Evolutionary conservation across 2,797 vertebrate species (phyloP).

Genomic region (Acipenser ruthenus): DNA sequence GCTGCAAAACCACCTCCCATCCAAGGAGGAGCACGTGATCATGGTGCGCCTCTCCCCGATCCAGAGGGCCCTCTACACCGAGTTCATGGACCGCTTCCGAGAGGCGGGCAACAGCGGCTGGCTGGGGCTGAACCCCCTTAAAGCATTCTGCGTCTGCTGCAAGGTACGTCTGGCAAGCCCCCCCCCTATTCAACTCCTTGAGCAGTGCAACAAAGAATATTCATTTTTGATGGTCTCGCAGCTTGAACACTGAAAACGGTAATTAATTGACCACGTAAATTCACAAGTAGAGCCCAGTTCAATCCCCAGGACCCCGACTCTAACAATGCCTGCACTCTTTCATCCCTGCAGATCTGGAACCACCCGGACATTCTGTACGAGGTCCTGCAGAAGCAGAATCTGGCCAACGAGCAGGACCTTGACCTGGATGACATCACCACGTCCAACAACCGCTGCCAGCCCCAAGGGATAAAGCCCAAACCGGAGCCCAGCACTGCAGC

Average conservation of each 20-base stretch:
- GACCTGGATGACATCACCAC: constrained; percentile 89
- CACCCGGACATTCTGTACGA: constrained; percentile 95
- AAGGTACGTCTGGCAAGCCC: constrained; percentile 62
- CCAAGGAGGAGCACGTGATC: constrained; percentile 91
- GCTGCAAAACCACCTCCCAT: constrained; percentile 81
- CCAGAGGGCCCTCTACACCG: constrained; percentile 87
- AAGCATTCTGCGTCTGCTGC: constrained; percentile 97
- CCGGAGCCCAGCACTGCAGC: constrained; percentile 42
- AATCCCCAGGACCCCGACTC: too few relatives aligned
- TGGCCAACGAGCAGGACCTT: constrained; percentile 89
- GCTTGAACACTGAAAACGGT: too few relatives aligned
- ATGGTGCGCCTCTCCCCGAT: constrained; percentile 87
- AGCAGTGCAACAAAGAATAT: too few relatives aligned
- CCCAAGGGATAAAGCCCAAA: constrained; percentile 62
- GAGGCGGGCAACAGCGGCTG: constrained; percentile 94
- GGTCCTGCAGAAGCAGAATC: constrained; percentile 88
- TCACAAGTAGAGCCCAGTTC: too few relatives aligned
- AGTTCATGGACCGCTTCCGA: constrained; percentile 95
- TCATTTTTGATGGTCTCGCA: too few relatives aligned
- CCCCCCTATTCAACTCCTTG: too few relatives aligned
- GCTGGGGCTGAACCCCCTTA: constrained; percentile 94
- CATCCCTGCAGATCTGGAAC: constrained; percentile 85
- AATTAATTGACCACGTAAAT: too few relatives aligned
- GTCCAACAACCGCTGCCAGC: constrained; percentile 64
- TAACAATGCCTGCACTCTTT: background rate